Base-by-base conservation (phyloP, 1,140 invertebrate species). In the Idris sp. region DNA sequence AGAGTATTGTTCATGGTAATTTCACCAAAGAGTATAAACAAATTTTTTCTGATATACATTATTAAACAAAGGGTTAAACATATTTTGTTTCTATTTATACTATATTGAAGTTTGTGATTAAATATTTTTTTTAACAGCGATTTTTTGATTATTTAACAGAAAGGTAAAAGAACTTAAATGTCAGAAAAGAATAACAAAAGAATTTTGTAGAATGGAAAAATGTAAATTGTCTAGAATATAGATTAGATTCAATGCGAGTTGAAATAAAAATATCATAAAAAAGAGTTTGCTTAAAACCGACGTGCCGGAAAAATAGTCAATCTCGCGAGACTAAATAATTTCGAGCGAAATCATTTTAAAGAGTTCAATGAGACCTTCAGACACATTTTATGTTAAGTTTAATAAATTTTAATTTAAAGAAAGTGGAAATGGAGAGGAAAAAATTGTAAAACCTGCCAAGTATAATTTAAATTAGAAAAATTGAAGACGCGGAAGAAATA, bases 401-500 rank as follows among this genome's bases (percentile, higher is more conserved):
- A n/a, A n/a, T 16, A 3, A 7, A 38, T 18, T 62, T 31, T 25
- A 35, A 51, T 62, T 43, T 43, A 62, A 51, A 43, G 33, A 28
- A 31, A 41, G 25, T 53, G 10, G 26, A 53, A 18, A 40, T 35
- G 35, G 35, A 49, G 31, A 15, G 35, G 44, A 61, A 46, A 61
- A 48, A n/a, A n/a, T n/a, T n/a, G n/a, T 30, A 61, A 61, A 9
- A 16, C 4, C n/a, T 26, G 36, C 2, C 35, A 26, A 36, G 31
- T n/a, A n/a, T 46, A 58, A 58, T 35, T 44, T 13, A n/a, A 58
- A 10, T 10, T 44, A 26, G 43, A n/a, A n/a, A 30, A 61, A 61
- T 46, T 40, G 33, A 49, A 44, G 8, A 15, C n/a, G 7, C 18
- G 16, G 9, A 7, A 19, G 10, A 53, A 38, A 41, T 41, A 56